These are phyloP conservation scores for Aphodius granarius DNA, from an alignment of 2,888 invertebrate species.

Conservation along the genomic window DNA sequence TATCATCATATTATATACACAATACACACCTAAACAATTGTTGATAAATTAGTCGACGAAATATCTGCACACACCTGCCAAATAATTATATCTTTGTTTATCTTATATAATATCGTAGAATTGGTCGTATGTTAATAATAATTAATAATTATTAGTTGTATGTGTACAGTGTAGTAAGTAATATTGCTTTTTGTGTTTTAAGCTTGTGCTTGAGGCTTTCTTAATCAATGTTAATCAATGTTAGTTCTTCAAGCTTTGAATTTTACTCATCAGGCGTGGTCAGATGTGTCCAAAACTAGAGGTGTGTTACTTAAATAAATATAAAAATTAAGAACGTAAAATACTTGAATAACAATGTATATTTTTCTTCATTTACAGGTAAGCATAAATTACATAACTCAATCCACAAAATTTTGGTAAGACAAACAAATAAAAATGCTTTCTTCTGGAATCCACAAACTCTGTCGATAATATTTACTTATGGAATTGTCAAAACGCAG, in stretches of 20 bases:
- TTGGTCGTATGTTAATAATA: background rate
- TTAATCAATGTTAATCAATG: background rate
- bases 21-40: background rate
- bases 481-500: background rate
- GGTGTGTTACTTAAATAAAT: background rate
- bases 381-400: background rate
- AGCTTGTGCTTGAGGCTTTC: background rate
- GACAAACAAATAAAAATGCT: background rate
- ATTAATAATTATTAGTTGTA: background rate
- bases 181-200: background rate
- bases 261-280: background rate
- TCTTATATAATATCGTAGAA: background rate
- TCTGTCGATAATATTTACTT: background rate
- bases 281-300: background rate
- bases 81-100: background rate
- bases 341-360: background rate
- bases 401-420: background rate
- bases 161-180: too few relatives aligned
- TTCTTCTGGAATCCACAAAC: background rate
- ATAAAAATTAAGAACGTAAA: too few relatives aligned
- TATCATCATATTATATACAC: background rate
- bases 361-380: background rate
- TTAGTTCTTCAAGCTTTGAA: background rate
- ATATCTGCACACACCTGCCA: background rate
- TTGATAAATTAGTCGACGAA: background rate